Percentiles rank a stretch among this genome's conserved stretches.
These are phyloP conservation scores for Notechis scutatus DNA, from an alignment of 2,113 vertebrate species.

Conservation along the genomic window DNA sequence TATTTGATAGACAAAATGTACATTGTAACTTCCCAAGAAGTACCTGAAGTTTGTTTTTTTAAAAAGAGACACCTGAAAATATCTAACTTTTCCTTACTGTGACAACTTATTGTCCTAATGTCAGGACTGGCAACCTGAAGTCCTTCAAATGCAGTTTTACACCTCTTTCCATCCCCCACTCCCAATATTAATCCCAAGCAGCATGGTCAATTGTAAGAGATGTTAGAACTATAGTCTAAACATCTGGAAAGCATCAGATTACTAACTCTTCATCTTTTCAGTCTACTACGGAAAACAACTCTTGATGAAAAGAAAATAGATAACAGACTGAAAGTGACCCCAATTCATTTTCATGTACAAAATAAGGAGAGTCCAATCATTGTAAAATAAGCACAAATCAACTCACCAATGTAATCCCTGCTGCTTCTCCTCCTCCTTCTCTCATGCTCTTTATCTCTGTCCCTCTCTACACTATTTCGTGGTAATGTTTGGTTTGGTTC, in stretches of 20 bases:
- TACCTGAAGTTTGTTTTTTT: neutral
- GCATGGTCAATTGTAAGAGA: neutral
- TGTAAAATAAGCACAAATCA: conserved; percentile 8
- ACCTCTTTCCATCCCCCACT: neutral
- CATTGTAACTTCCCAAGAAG: neutral
- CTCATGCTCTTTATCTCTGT: conserved; percentile 32
- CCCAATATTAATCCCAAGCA: neutral
- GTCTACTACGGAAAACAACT: neutral
- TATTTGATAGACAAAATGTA: neutral
- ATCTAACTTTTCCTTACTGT: neutral
- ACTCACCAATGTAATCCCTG: conserved; percentile 51
- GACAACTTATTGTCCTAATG: neutral
- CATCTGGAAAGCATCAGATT: neutral
- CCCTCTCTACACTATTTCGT: conserved; percentile 29
- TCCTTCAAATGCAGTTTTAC: neutral
- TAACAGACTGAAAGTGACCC: neutral
- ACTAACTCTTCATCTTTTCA: neutral
- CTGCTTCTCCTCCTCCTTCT: conserved; percentile 48
- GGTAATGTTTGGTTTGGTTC: conserved; percentile 28
- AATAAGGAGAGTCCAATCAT: neutral
- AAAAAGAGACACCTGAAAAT: neutral
- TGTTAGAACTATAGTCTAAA: neutral
- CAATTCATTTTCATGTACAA: neutral
- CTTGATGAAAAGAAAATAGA: neutral
- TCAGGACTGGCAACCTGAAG: neutral